Conservation (phyloP, 2,888 invertebrate species). For the Diplolepis rosae region DNA sequence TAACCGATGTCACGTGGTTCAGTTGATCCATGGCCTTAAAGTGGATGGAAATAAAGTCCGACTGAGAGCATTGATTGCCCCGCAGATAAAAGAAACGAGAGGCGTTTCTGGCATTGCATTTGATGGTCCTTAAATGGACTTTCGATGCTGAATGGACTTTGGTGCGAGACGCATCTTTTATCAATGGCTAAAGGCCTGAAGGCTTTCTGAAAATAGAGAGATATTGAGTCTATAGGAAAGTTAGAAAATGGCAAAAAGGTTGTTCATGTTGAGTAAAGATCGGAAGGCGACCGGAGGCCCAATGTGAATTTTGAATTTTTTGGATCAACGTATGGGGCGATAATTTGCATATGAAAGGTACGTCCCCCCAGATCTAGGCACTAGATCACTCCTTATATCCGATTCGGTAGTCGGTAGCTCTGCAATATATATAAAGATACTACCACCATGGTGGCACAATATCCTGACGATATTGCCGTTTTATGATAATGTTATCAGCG, state of each 20-base stretch:
- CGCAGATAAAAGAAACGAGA: slow-evolving; percentile 11
- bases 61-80: not conserved
- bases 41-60: not conserved
- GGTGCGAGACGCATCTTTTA: slow-evolving; percentile 49
- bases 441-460: slow-evolving; percentile 55
- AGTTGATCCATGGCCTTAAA: not conserved
- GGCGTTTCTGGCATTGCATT: slow-evolving; percentile 31
- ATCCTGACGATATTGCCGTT: slow-evolving; percentile 72
- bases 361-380: slow-evolving; percentile 41
- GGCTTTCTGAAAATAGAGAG: slow-evolving; percentile 31
- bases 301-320: slow-evolving; percentile 43
- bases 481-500: slow-evolving; percentile 75
- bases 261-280: slow-evolving; percentile 27
- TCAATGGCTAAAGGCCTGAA: slow-evolving; percentile 39
- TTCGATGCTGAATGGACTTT: slow-evolving; percentile 52
- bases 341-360: slow-evolving; percentile 62
- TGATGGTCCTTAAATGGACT: slow-evolving; percentile 51
- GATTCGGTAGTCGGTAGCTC: slow-evolving; percentile 48
- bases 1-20: no score
- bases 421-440: slow-evolving; percentile 32
- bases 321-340: slow-evolving; percentile 36
- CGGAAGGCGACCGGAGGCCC: slow-evolving; percentile 34
- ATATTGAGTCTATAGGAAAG: slow-evolving; percentile 37
- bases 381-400: slow-evolving; percentile 59
- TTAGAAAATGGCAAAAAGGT: slow-evolving; percentile 41